phyloP scores from a whole-genome alignment of 2,888 invertebrate genomes.

The Pristionchus fissidentatus region DNA sequence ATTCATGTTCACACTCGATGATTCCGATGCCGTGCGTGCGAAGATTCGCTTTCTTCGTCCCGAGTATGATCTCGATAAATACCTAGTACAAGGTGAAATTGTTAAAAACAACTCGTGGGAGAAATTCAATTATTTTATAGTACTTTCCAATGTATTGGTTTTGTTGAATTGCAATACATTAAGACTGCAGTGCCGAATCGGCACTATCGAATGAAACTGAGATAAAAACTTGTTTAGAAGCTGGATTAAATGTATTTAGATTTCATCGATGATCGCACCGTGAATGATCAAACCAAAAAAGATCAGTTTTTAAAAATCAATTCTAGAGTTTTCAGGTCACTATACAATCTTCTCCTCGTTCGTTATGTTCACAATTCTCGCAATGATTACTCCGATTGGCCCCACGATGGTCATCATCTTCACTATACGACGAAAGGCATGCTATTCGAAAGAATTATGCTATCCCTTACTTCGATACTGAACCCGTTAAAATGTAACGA shows the following conservation, averaged over 20 bases:
- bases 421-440: neutral
- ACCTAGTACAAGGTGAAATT: slow-evolving; percentile 8
- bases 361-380: slow-evolving; percentile 11
- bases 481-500: too few species aligned
- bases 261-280: too few species aligned
- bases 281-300: too few species aligned
- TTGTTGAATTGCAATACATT: too few species aligned
- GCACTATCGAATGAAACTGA: too few species aligned
- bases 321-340: slow-evolving; percentile 1
- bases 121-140: too few species aligned
- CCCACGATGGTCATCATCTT: neutral
- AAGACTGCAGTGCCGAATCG: neutral
- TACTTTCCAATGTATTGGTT: too few species aligned
- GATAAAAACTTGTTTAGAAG: too few species aligned
- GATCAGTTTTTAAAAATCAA: neutral
- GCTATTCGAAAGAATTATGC: too few species aligned
- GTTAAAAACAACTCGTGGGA: too few species aligned
- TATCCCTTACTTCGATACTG: too few species aligned
- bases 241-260: neutral
- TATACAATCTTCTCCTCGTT: neutral
- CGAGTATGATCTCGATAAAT: neutral
- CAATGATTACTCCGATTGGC: neutral
- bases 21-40: neutral
- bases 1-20: neutral
- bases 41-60: neutral